phyloP scores from a whole-genome alignment of 2,113 vertebrate species.

The Parotia lawesii region DNA sequence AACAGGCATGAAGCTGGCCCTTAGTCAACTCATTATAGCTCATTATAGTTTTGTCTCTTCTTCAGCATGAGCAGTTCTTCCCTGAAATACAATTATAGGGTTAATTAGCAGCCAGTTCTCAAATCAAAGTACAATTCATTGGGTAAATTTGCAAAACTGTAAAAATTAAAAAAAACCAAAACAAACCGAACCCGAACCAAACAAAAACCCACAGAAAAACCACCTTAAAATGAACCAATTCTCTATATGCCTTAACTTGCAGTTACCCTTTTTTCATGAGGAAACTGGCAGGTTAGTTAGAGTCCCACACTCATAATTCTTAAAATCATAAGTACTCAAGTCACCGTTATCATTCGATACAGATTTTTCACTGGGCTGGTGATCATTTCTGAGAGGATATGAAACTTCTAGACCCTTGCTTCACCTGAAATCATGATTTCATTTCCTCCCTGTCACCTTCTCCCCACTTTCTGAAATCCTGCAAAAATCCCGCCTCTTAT shows the following conservation, averaged over 20 bases:
- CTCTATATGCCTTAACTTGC: neutral
- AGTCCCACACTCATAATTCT: neutral
- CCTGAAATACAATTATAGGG: neutral
- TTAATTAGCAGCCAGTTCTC: neutral
- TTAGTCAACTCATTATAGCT: neutral
- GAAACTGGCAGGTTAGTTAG: neutral
- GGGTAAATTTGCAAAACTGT: neutral
- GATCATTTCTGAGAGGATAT: neutral
- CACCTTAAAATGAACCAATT: neutral
- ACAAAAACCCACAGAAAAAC: neutral
- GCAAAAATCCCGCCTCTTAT: neutral
- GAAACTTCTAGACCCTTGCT: neutral
- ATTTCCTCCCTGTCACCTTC: neutral
- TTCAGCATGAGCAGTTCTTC: neutral
- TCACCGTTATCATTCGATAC: neutral
- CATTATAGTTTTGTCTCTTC: neutral
- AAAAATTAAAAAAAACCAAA: neutral
- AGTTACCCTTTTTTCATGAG: neutral
- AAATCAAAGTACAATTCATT: neutral
- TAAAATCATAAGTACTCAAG: neutral
- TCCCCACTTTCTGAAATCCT: neutral
- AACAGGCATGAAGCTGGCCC: neutral
- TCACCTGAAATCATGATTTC: neutral
- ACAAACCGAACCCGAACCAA: neutral
- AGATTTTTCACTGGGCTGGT: neutral